Conservation (phyloP, 2,113 vertebrate species). For the Malaclemys terrapin region DNA sequence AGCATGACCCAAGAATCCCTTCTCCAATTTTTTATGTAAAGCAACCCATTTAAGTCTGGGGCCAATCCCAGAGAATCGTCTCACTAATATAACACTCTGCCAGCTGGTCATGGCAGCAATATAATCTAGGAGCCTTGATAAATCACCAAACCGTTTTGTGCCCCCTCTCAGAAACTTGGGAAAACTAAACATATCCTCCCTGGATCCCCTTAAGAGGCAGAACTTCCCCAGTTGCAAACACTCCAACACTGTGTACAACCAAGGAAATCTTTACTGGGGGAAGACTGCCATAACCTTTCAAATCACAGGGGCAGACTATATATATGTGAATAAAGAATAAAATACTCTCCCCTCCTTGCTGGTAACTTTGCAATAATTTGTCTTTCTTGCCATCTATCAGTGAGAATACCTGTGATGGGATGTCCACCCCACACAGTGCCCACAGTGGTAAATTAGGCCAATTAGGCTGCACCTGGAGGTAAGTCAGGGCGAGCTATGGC, state of each 20-base stretch:
- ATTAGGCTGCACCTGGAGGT: background rate
- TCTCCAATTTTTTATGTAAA: background rate
- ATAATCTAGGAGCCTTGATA: background rate
- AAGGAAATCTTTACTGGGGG: too few relatives aligned
- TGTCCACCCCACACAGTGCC: too few relatives aligned
- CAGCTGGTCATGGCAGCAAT: background rate
- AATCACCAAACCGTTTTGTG: background rate
- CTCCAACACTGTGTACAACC: too few relatives aligned
- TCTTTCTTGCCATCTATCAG: background rate
- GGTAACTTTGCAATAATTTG: too few relatives aligned
- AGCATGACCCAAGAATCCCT: background rate
- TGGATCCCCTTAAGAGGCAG: too few relatives aligned
- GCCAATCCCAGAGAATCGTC: background rate
- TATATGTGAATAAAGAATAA: too few relatives aligned
- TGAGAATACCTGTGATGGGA: rapidly evolving
- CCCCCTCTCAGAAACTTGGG: background rate
- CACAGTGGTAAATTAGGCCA: too few relatives aligned
- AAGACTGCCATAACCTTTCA: too few relatives aligned
- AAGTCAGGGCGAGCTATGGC: background rate
- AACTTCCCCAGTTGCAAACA: too few relatives aligned
- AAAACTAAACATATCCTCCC: background rate
- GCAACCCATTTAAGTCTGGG: background rate
- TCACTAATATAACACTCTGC: background rate
- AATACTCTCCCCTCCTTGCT: too few relatives aligned
- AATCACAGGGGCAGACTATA: too few relatives aligned